A percentile compares a stretch with the other conserved stretches of the same genome.
Conservation (phyloP, 2,888 invertebrate species). For the Invenusta paracnida region DNA sequence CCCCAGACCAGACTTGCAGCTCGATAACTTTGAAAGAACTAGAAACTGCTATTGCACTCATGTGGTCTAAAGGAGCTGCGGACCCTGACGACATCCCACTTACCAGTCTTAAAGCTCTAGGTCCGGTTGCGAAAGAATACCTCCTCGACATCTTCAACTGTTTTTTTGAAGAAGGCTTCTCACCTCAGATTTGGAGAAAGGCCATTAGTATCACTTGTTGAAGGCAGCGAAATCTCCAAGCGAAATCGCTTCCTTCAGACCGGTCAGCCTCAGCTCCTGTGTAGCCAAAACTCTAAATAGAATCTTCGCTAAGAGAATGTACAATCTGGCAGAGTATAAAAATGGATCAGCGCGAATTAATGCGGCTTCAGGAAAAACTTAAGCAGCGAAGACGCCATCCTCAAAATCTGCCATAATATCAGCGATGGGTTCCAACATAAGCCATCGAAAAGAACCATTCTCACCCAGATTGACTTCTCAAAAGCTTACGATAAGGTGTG, state of each 20-base stretch:
- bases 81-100: not conserved
- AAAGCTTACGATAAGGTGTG: constrained; percentile 9
- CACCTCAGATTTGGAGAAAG: constrained; percentile 14
- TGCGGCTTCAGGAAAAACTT: no score
- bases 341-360: not conserved
- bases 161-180: no score
- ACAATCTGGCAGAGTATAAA: not conserved
- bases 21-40: not conserved
- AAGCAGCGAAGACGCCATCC: not conserved
- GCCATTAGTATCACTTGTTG: not conserved
- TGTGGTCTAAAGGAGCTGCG: not conserved
- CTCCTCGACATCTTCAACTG: no score
- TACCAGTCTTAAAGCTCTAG: no score
- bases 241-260: not conserved
- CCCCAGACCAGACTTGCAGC: not conserved
- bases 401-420: not conserved
- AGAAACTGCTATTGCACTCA: not conserved
- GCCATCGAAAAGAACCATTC: not conserved
- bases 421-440: not conserved
- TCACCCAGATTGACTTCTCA: not conserved
- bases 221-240: not conserved
- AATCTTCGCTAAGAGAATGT: not conserved
- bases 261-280: not conserved
- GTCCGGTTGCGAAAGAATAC: no score
- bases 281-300: not conserved